Base-by-base conservation (phyloP, 2,113 vertebrate genomes). In the Perognathus longimembris region DNA sequence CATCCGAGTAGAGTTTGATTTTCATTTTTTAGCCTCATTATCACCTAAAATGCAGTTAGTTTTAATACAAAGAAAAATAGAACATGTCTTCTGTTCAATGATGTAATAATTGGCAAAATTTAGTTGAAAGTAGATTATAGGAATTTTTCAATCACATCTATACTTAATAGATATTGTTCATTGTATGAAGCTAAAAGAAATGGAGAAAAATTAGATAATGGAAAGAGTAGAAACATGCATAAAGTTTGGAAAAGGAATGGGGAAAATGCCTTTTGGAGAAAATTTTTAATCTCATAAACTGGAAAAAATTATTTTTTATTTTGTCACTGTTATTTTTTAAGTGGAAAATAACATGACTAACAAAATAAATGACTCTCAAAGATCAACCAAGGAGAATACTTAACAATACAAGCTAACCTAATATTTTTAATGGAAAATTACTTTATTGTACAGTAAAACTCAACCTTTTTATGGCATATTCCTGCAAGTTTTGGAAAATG, bases 61-160 rank as follows among this genome's bases (percentile, higher is more conserved):
- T 94, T 79, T 76, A 91, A 38, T 67, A 38, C 21, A 79, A 70
- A 77, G 11, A 54, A 54, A 90, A 90, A 34, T 8, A 15, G 50
- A 76, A 91, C 32, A 63, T 28, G 61, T 50, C 57, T 77, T 67
- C 42, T 70, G 30, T 15, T 67, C 80, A 66, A 61, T 85, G 36
- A 18, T 3, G 28, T 8, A 71, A 61, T 61, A 81, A 70, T 32
- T 42, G 24, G 38, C 85, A 21, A 11, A 77, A 74, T 89, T 82
- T 78, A 88, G 77, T 70, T 66, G 45, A 79, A 32, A 28, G 26
- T 12, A 38, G 8, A 10, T 66, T 67, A 40, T 24, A 86, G 17
- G 79, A 45, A 77, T 64, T 59, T 20, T 66, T 82, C 36, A 71
- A 32, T n/a, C 75, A 45, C 26, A 3, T 45, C 67, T 59, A 45